These are phyloP conservation scores for Bucorvus abyssinicus DNA, from an alignment of 2,797 vertebrate species.

Conservation along the genomic window DNA sequence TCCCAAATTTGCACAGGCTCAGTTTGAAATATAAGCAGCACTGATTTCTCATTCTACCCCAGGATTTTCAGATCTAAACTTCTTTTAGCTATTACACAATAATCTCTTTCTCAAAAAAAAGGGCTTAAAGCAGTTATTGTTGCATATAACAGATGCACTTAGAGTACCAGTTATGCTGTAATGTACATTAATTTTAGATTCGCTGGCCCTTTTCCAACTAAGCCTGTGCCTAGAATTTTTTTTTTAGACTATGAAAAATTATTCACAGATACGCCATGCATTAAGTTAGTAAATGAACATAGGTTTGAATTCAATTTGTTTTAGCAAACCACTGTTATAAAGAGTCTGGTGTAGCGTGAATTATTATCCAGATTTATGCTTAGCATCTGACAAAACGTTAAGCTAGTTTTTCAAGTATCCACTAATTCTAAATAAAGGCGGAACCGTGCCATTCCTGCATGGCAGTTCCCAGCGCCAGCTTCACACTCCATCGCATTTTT, in stretches of 20 bases:
- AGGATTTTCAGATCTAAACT: slow-evolving; percentile 17
- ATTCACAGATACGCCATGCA: slow-evolving; percentile 58
- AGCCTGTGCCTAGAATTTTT: background rate
- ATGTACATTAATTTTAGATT: slow-evolving; percentile 60
- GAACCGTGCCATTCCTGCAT: background rate
- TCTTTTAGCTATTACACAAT: background rate
- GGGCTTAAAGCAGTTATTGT: slow-evolving; percentile 22
- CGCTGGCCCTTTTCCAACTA: slow-evolving; percentile 37
- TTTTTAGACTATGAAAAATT: slow-evolving; percentile 46
- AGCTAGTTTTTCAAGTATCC: slow-evolving; percentile 42
- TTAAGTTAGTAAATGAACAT: slow-evolving; percentile 66
- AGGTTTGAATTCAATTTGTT: slow-evolving; percentile 66
- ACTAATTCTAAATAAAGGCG: slow-evolving; percentile 4
- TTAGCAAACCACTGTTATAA: slow-evolving; percentile 60
- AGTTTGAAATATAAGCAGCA: background rate
- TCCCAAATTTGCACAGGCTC: background rate
- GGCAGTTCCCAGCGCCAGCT: background rate
- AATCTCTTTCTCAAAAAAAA: background rate
- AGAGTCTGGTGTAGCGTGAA: slow-evolving; percentile 40
- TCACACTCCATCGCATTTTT: background rate
- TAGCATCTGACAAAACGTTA: slow-evolving; percentile 36
- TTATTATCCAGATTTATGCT: slow-evolving; percentile 64
- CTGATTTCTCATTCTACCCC: background rate
- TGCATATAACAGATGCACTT: slow-evolving; percentile 37
- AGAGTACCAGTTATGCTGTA: slow-evolving; percentile 33